These are phyloP conservation scores for Drosophila pruinosa DNA, from an alignment of 1,140 invertebrate species.

Conservation along the genomic window DNA sequence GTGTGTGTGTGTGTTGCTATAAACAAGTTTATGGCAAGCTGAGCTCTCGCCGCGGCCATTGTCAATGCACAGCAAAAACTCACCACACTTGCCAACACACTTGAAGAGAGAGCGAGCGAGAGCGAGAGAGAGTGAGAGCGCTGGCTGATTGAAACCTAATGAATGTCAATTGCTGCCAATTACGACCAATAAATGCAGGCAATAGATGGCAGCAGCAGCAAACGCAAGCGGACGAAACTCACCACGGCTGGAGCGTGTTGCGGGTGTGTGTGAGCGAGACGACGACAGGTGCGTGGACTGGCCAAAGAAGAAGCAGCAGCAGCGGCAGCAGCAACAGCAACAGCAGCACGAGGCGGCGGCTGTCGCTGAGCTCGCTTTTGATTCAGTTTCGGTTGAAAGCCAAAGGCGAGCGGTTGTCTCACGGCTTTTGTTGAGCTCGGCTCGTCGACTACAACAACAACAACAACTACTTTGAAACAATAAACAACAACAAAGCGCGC, in stretches of 20 bases:
- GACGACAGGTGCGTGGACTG: constrained; percentile 54
- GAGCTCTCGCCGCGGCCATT: constrained; percentile 43
- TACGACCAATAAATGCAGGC: constrained; percentile 81
- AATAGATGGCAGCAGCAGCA: constrained; percentile 48
- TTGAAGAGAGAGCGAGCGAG: neutral
- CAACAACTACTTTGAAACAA: neutral
- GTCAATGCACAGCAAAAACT: constrained; percentile 8
- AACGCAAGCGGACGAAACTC: constrained; percentile 33
- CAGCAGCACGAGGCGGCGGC: neutral
- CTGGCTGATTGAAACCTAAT: constrained; percentile 76
- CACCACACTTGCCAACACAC: constrained; percentile 21
- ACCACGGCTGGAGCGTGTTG: constrained; percentile 42
- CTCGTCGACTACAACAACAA: constrained; percentile 15
- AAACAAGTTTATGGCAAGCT: constrained; percentile 45
- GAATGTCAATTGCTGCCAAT: constrained; percentile 82
- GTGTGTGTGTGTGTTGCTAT: constrained; percentile 34
- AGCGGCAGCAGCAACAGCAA: neutral
- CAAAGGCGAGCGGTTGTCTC: constrained; percentile 75
- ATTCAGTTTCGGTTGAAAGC: constrained; percentile 76
- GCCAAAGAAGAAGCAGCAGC: neutral
- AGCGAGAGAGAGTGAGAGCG: neutral
- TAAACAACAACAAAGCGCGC: neutral
- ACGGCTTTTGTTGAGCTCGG: constrained; percentile 39
- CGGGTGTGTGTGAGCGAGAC: constrained; percentile 59
- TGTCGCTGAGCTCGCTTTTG: constrained; percentile 10